phyloP scores from a whole-genome alignment of 2,888 invertebrate genomes.

The Pollenia amentaria region DNA sequence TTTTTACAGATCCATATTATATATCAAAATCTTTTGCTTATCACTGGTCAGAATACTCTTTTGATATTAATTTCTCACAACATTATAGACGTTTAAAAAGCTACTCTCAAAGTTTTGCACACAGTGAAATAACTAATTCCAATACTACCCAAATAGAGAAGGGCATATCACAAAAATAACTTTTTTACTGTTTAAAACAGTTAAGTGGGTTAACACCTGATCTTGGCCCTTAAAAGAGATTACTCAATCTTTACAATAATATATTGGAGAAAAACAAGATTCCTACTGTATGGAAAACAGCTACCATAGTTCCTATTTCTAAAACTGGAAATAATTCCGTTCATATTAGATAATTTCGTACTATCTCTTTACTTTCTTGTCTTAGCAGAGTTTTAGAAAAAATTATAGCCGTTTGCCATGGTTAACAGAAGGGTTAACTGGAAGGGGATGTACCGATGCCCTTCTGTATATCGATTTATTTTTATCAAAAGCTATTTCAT shows the following conservation, averaged over 20 bases:
- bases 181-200: neutral
- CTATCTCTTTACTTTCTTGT: conserved; percentile 38
- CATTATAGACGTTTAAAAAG: neutral
- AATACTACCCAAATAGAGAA: neutral
- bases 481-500: neutral
- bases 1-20: too few relatives aligned
- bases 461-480: neutral
- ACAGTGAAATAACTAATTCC: neutral
- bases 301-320: conserved; percentile 49
- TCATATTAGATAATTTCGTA: conserved; percentile 3
- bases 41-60: conserved; percentile 22
- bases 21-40: conserved; percentile 21
- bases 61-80: neutral
- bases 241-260: too few relatives aligned
- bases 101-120: neutral
- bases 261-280: too few relatives aligned
- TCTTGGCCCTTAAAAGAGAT: too few relatives aligned
- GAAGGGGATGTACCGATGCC: too few relatives aligned
- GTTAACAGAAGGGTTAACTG: too few relatives aligned
- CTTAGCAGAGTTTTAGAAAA: too few relatives aligned
- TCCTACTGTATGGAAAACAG: too few relatives aligned
- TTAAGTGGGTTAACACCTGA: conserved; percentile 46
- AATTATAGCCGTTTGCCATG: too few relatives aligned
- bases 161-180: neutral
- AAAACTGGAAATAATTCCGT: neutral